phyloP scores from a whole-genome alignment of 2,888 invertebrate genomes.

The Blomia tropicalis region DNA sequence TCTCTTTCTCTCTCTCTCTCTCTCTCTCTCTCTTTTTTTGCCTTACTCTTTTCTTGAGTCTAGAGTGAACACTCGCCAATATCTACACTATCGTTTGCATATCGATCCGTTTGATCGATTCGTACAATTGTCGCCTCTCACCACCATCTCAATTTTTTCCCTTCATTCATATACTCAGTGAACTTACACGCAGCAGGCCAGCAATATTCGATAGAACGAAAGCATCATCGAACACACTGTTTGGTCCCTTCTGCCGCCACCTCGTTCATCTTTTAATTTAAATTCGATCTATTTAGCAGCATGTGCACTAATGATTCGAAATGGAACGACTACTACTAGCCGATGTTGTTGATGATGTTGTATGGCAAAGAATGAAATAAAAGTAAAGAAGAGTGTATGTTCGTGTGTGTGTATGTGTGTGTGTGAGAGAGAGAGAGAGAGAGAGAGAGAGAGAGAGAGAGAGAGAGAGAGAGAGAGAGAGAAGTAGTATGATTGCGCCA shows the following conservation, averaged over 20 bases:
- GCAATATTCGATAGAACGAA: not conserved
- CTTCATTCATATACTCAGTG: not conserved
- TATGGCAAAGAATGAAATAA: too few species aligned
- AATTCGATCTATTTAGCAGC: slow-evolving; percentile 15
- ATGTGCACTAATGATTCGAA: slow-evolving; percentile 14
- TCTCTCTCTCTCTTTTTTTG: not conserved
- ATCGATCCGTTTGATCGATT: slow-evolving; percentile 14
- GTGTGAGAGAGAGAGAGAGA: too few species aligned
- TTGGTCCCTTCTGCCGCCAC: slow-evolving; percentile 1
- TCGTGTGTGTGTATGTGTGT: too few species aligned
- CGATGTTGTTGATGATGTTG: not conserved
- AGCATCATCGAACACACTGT: not conserved
- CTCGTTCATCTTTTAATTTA: slow-evolving; percentile 15
- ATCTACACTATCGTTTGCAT: slow-evolving; percentile 8
- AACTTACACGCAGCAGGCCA: not conserved
- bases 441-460: too few species aligned
- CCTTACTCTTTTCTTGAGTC: not conserved
- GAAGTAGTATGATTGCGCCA: not conserved
- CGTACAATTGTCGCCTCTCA: slow-evolving; percentile 6
- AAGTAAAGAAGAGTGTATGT: too few species aligned
- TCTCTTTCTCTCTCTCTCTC: not conserved
- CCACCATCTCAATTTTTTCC: not conserved
- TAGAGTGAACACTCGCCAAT: not conserved
- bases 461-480: not conserved
- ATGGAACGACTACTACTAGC: not conserved